Conservation (phyloP, 2,888 invertebrate species). For the Lasioglossum pauxillum region DNA sequence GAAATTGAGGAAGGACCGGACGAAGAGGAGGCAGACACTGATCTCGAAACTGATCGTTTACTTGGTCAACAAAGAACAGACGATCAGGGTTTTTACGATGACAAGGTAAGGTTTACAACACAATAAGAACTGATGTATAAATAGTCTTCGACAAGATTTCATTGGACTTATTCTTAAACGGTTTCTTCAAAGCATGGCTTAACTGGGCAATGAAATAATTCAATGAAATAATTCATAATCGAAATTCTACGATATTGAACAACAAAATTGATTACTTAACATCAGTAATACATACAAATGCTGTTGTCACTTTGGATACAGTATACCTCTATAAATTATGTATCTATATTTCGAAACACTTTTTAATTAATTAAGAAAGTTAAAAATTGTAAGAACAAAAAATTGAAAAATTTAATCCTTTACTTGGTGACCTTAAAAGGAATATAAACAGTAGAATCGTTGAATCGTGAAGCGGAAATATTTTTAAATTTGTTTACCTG, state of each 20-base stretch:
- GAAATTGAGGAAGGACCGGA: constrained; percentile 81
- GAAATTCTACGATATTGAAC: not conserved
- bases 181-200: constrained; percentile 12
- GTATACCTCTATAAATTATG: not conserved
- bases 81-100: constrained; percentile 96
- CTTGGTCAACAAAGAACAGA: constrained; percentile 97
- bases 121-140: not conserved
- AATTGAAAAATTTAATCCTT: constrained; percentile 32
- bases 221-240: too few species aligned
- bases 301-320: not conserved
- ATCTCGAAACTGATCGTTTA: constrained; percentile 98
- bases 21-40: constrained; percentile 96
- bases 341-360: not conserved
- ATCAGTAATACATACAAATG: not conserved
- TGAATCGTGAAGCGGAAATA: too few species aligned
- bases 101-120: constrained; percentile 87
- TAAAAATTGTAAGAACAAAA: not conserved
- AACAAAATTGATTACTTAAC: not conserved
- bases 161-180: constrained; percentile 3
- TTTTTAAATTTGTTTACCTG: too few species aligned
- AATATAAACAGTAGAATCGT: not conserved
- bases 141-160: constrained; percentile 3
- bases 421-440: constrained; percentile 26
- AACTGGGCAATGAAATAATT: constrained; percentile 9
- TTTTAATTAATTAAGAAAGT: not conserved